Conservation (phyloP, 92 coral and sea anemone species). For the Palythoa heliodiscus region DNA sequence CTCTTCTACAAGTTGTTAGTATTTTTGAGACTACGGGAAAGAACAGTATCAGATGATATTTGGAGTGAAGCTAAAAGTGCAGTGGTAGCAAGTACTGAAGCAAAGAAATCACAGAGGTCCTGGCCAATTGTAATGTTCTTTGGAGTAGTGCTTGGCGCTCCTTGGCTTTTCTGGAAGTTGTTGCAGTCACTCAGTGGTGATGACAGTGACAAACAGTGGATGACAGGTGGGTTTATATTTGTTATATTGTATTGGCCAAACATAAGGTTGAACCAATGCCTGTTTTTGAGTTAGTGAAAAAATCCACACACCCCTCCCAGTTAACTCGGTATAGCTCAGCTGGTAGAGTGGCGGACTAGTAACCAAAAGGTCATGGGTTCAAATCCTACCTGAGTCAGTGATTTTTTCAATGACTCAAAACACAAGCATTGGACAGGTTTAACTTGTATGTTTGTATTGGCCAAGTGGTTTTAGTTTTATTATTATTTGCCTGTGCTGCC, state of each 20-base stretch:
- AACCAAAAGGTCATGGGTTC: no score
- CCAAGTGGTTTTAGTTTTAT: no score
- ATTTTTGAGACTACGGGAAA: conserved; percentile 65
- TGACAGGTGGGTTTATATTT: conserved; percentile 70
- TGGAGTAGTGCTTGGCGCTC: conserved; percentile 95
- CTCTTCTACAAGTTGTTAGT: conserved; percentile 70
- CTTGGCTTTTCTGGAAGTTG: conserved; percentile 91
- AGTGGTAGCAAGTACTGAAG: conserved; percentile 40
- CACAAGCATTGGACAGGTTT: no score
- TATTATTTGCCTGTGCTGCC: no score
- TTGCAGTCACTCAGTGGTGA: conserved; percentile 77
- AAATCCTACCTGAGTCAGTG: no score
- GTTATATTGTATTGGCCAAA: not conserved
- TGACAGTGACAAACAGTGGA: conserved; percentile 70
- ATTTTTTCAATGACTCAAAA: no score
- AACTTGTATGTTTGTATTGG: not conserved
- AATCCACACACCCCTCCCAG: no score
- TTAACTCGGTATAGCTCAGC: no score
- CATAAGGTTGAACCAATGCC: no score
- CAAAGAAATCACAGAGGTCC: conserved; percentile 68
- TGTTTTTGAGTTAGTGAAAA: no score
- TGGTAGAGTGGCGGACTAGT: no score
- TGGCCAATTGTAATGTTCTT: conserved; percentile 98
- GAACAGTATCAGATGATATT: conserved; percentile 78
- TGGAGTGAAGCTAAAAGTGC: conserved; percentile 78